phyloP scores from a whole-genome alignment of 2,113 vertebrate species.

The Channa maculata region DNA sequence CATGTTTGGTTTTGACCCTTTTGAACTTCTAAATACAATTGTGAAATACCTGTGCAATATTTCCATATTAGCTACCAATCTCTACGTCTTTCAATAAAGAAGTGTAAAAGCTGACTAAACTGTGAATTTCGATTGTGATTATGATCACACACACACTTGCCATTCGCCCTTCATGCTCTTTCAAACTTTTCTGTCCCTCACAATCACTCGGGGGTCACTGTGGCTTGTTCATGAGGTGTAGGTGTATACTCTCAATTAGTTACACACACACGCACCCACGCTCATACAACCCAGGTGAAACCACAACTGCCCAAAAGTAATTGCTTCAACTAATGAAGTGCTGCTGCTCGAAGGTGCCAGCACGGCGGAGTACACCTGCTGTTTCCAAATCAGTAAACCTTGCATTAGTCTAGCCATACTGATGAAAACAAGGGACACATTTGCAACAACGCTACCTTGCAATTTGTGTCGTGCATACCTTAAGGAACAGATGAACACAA shows the following conservation, averaged over 20 bases:
- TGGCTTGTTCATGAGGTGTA: slow-evolving; percentile 32
- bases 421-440: slow-evolving; percentile 58
- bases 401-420: slow-evolving; percentile 40
- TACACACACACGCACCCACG: slow-evolving; percentile 50
- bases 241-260: slow-evolving; percentile 58
- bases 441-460: slow-evolving; percentile 30
- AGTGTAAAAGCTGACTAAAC: not conserved
- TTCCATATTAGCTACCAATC: not conserved
- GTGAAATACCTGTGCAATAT: not conserved
- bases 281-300: slow-evolving; percentile 55
- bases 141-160: not conserved
- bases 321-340: slow-evolving; percentile 77
- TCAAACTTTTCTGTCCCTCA: slow-evolving; percentile 23
- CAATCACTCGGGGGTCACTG: slow-evolving; percentile 40
- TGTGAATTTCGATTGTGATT: not conserved
- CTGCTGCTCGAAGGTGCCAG: slow-evolving; percentile 62
- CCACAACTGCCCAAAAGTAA: slow-evolving; percentile 72
- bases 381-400: slow-evolving; percentile 72
- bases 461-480: slow-evolving; percentile 20
- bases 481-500: slow-evolving; percentile 42
- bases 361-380: slow-evolving; percentile 46
- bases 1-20: not conserved
- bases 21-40: not conserved
- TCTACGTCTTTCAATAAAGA: not conserved
- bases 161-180: not conserved